Conservation (phyloP, 2,113 vertebrate genomes). For the Abramis brama region DNA sequence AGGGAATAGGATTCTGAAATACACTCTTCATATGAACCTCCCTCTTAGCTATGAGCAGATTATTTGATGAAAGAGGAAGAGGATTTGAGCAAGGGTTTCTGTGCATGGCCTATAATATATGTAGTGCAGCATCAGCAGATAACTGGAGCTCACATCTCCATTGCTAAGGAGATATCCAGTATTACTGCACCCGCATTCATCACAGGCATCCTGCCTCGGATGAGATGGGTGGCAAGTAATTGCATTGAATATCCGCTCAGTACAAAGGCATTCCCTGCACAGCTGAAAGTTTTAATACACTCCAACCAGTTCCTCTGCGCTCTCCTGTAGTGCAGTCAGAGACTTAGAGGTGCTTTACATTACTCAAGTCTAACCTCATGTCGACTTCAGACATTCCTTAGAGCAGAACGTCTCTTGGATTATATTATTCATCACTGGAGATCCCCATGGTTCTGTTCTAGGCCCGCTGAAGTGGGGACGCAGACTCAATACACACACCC, state of each 20-base stretch:
- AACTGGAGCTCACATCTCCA: background rate
- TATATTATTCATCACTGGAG: conserved; percentile 30
- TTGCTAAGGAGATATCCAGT: conserved; percentile 9
- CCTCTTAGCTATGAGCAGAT: background rate
- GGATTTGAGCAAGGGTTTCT: background rate
- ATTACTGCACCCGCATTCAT: background rate
- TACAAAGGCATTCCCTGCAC: background rate
- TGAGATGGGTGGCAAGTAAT: background rate
- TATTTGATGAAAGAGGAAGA: background rate
- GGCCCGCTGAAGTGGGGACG: conserved; percentile 2
- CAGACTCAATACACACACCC: background rate
- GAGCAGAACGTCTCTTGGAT: conserved; percentile 1
- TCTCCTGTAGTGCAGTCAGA: background rate
- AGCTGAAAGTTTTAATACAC: conserved; percentile 30
- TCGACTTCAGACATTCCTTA: background rate
- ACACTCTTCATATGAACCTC: background rate
- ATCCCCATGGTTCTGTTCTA: conserved; percentile 24
- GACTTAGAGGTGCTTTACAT: conserved; percentile 2
- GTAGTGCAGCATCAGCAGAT: background rate
- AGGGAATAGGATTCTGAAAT: background rate
- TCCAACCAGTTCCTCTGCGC: background rate
- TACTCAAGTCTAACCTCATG: conserved; percentile 20
- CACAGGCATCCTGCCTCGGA: background rate
- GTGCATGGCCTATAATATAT: background rate
- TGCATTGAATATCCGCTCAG: background rate